These are phyloP conservation scores for Mimachlamys varia DNA, from an alignment of 2,888 invertebrate species.

Conservation along the genomic window DNA sequence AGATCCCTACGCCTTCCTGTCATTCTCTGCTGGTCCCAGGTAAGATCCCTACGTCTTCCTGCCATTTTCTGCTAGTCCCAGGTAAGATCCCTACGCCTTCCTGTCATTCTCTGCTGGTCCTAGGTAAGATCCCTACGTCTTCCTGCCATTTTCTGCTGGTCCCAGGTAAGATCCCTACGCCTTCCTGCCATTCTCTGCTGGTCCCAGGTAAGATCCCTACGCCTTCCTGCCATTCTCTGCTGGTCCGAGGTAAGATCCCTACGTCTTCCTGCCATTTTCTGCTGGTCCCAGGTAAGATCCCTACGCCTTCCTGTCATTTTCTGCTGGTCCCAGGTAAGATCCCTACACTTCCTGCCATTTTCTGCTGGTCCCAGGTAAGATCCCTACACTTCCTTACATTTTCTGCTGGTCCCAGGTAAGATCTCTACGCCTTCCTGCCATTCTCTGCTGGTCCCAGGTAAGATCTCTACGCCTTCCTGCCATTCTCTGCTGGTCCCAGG, in stretches of 20 bases:
- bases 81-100: background rate
- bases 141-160: background rate
- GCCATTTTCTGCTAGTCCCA: background rate
- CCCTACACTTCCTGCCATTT: background rate
- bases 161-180: background rate
- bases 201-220: background rate
- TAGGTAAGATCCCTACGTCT: background rate
- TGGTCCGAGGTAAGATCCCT: too few species aligned
- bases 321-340: too few species aligned
- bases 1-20: background rate
- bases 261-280: background rate
- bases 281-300: too few species aligned
- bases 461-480: background rate
- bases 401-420: too few species aligned
- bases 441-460: too few species aligned
- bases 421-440: background rate
- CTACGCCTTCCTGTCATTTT: background rate
- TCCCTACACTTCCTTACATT: background rate
- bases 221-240: background rate
- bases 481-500: too few species aligned
- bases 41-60: background rate
- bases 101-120: background rate
- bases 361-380: too few species aligned
- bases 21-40: too few species aligned
- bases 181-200: background rate